Conservation (phyloP, 2,797 vertebrate genomes). For the Mareca penelope region DNA sequence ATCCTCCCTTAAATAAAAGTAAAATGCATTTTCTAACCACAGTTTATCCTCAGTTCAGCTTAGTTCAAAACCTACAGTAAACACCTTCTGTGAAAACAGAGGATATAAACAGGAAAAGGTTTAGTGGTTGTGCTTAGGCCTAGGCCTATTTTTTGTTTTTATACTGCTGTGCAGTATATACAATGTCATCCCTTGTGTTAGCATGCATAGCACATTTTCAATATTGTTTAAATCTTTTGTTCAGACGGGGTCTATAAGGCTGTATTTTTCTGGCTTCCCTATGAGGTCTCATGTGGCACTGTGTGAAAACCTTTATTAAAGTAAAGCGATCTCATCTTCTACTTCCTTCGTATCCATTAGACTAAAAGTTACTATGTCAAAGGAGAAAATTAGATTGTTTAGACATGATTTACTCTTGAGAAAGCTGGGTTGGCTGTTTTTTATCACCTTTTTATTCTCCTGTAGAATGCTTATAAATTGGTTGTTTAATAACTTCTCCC, state of each 20-base stretch:
- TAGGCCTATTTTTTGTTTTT: neutral
- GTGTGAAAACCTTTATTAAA: constrained; percentile 18
- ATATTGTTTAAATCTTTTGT: neutral
- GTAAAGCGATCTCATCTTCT: neutral
- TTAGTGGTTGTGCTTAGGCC: neutral
- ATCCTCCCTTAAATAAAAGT: neutral
- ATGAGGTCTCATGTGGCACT: neutral
- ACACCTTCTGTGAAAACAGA: neutral
- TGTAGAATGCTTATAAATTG: constrained; percentile 15
- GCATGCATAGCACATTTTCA: neutral
- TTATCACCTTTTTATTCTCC: constrained; percentile 42
- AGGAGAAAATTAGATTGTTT: constrained; percentile 31
- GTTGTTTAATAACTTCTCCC: neutral
- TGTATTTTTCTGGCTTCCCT: neutral
- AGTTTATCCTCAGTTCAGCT: neutral
- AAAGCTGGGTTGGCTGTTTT: neutral
- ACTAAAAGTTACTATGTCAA: constrained; percentile 3
- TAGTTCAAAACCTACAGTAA: neutral
- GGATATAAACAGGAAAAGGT: neutral
- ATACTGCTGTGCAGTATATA: neutral
- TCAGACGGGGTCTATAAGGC: neutral
- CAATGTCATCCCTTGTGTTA: neutral
- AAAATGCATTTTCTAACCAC: neutral
- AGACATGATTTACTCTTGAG: constrained; percentile 40
- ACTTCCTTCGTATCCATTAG: neutral